These are phyloP conservation scores for Falcunculus frontatus DNA, from an alignment of 2,113 vertebrate genomes.

Conservation along the genomic window DNA sequence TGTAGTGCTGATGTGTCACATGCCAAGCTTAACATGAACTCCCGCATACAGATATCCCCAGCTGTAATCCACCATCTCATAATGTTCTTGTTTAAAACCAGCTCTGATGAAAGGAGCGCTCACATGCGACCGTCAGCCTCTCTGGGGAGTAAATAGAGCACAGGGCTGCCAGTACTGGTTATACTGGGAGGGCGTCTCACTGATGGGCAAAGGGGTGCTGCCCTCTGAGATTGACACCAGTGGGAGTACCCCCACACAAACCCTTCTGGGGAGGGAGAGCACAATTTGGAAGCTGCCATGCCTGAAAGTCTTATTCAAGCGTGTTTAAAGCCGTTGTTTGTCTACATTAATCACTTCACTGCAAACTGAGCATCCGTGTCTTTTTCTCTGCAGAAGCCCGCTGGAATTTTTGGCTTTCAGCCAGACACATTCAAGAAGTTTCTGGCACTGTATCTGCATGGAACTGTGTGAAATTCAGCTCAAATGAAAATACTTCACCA, in stretches of 20 bases:
- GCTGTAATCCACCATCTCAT: neutral
- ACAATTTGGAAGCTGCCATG: neutral
- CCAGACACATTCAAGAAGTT: constrained; percentile 91
- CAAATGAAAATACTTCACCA: constrained; percentile 21
- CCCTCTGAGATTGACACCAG: neutral
- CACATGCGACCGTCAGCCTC: neutral
- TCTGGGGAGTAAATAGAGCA: neutral
- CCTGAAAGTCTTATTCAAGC: neutral
- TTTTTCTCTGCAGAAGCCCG: constrained; percentile 79
- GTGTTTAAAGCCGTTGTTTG: constrained; percentile 17
- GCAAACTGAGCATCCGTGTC: constrained; percentile 42
- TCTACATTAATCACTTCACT: constrained; percentile 34
- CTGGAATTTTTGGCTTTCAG: constrained; percentile 85
- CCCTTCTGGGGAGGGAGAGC: neutral
- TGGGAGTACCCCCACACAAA: neutral
- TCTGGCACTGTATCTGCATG: constrained; percentile 88
- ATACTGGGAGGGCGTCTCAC: neutral
- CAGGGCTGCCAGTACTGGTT: neutral
- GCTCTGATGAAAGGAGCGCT: neutral
- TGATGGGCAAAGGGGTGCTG: neutral
- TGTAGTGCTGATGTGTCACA: neutral
- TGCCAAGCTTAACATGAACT: neutral
- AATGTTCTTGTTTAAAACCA: neutral
- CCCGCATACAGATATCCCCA: neutral
- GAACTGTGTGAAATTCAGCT: constrained; percentile 71